These are phyloP conservation scores for Diogma glabrata DNA, from an alignment of 2,888 invertebrate species.

Conservation along the genomic window DNA sequence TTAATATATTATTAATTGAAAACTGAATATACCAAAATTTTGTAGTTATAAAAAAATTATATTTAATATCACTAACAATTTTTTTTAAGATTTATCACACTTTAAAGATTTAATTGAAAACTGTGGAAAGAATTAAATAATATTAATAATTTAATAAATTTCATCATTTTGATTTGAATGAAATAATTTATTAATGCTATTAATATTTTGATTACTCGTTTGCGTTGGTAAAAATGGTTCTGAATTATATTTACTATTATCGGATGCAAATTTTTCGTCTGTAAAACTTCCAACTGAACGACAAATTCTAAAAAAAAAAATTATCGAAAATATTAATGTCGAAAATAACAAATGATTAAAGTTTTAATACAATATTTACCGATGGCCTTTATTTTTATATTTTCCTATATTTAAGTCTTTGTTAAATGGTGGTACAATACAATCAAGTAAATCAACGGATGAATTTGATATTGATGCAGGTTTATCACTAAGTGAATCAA, in stretches of 20 bases:
- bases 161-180: too few species aligned
- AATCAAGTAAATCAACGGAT: constrained; percentile 31
- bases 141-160: too few species aligned
- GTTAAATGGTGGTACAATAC: constrained; percentile 22
- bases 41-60: too few species aligned
- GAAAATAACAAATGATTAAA: too few species aligned
- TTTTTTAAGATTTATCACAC: too few species aligned
- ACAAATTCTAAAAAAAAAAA: constrained; percentile 14
- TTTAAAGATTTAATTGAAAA: too few species aligned
- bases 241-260: constrained; percentile 16
- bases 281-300: constrained; percentile 35
- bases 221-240: constrained; percentile 17
- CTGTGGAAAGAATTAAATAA: too few species aligned
- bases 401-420: not conserved
- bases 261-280: constrained; percentile 24
- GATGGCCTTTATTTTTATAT: constrained; percentile 3
- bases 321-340: not conserved
- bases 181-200: constrained; percentile 1
- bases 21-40: too few species aligned
- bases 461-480: constrained; percentile 27
- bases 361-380: constrained; percentile 1
- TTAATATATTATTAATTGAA: too few species aligned
- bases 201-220: constrained; percentile 2
- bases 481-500: not conserved
- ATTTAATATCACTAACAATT: too few species aligned